Evolutionary conservation across 2,888 invertebrate genomes (phyloP).

Genomic region (Orchesella flavescens): DNA sequence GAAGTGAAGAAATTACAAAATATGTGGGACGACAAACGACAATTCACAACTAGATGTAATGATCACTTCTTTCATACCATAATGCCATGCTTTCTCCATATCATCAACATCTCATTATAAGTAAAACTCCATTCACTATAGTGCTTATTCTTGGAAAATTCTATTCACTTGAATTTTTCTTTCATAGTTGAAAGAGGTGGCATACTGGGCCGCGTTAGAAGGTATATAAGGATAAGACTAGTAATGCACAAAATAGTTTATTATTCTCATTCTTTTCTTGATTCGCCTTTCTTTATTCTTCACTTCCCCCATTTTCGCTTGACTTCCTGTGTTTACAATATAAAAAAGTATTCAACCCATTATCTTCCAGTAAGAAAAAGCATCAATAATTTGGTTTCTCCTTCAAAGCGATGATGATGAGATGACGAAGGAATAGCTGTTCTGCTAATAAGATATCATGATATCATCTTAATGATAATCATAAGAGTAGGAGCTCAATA

Average conservation of each 20-base stretch:
- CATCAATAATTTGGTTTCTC: constrained; percentile 45
- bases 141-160: no score
- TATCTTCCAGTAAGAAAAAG: constrained; percentile 27
- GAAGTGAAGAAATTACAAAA: no score
- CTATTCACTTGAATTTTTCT: no score
- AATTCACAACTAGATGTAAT: background rate
- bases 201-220: no score
- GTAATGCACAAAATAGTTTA: constrained; percentile 1
- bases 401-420: background rate
- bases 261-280: background rate
- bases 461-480: constrained; percentile 50
- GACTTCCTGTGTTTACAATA: background rate
- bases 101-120: constrained; percentile 11
- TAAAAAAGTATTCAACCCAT: background rate
- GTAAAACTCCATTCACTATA: no score
- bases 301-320: background rate
- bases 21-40: no score
- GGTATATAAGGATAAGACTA: no score
- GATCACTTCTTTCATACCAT: background rate
- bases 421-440: constrained; percentile 24
- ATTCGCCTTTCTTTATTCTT: background rate
- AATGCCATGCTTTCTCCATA: background rate
- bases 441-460: constrained; percentile 46
- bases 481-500: background rate
- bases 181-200: no score